phyloP scores from a whole-genome alignment of 2,113 vertebrate species.

The Cercocebus atys region DNA sequence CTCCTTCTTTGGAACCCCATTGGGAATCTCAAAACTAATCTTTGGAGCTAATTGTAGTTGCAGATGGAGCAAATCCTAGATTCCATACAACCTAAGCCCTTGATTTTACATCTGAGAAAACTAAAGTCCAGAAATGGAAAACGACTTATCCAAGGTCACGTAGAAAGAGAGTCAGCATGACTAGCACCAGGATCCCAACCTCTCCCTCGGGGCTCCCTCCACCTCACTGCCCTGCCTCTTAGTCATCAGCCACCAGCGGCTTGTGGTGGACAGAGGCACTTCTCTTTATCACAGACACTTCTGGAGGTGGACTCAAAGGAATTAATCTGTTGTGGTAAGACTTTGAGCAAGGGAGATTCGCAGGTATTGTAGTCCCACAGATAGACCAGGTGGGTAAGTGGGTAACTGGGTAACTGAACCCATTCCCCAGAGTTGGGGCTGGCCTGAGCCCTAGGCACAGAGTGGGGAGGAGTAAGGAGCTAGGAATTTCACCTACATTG shows the following conservation, averaged over 20 bases:
- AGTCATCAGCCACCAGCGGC: neutral
- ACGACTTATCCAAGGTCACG: neutral
- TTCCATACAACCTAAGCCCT: neutral
- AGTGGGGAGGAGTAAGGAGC: neutral
- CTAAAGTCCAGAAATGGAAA: neutral
- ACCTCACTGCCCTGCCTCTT: neutral
- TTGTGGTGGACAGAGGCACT: neutral
- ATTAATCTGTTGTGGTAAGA: neutral
- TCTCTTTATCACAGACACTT: neutral
- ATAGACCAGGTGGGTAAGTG: neutral
- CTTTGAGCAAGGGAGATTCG: neutral
- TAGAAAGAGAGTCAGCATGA: neutral
- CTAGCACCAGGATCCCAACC: neutral
- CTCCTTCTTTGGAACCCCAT: neutral
- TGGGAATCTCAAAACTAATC: neutral
- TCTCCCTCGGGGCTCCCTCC: neutral
- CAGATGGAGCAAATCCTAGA: neutral
- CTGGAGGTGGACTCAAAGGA: neutral
- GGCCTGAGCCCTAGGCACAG: neutral
- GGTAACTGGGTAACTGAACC: neutral
- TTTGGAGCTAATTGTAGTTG: neutral
- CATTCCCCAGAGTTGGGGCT: neutral
- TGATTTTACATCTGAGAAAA: neutral
- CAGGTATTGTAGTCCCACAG: fast-evolving
- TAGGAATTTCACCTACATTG: neutral